Base-by-base conservation (phyloP, 2,888 invertebrate species). In the Pollenia labialis region DNA sequence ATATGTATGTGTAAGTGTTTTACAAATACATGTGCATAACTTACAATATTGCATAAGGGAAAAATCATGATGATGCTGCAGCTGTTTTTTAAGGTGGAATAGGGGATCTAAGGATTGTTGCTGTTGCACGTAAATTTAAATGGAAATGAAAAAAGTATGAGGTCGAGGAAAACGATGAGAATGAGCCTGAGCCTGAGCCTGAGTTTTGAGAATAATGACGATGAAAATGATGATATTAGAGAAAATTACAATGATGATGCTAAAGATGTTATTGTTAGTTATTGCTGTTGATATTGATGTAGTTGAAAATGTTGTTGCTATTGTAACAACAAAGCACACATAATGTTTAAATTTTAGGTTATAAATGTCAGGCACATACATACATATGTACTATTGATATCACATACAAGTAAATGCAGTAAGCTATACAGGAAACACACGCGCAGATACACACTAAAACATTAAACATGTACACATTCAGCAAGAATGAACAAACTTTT, bases 341-440 rank as follows among this genome's bases (percentile, higher is more conserved):
- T 66, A 77, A 84, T 81, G 84, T 74, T 71, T n/a, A 71, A 86
- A 81, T 84, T 87, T 87, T 81, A 84, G 87, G 87, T 84, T 87
- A 84, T 87, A 87, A 84, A 87, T 87, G 87, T 84, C 87, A 87
- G 81, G 84, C 87, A 87, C 86, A 87, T 81, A 81, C 68, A 84
- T 86, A 32, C 32, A 32, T 81, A 77, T 81, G 66, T 80, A 81
- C 69, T 81, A 84, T 87, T 87, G 84, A 74, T 87, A 84, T 56
- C 80, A 86, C 80, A 83, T 66, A 75, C 80, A 56, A 64, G 42
- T 23, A 74, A 82, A 62, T 76, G 52, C 54, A 76, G 16, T 18
- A 74, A 32, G 52, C 46, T 32, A 40, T 23, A 1, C 10, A 42
- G 16, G 40, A 18, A 64, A 64, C 40, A 40, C 46, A 71, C 18